Base-by-base conservation (phyloP, 2,888 invertebrate genomes). In the Drosophila robusta region DNA sequence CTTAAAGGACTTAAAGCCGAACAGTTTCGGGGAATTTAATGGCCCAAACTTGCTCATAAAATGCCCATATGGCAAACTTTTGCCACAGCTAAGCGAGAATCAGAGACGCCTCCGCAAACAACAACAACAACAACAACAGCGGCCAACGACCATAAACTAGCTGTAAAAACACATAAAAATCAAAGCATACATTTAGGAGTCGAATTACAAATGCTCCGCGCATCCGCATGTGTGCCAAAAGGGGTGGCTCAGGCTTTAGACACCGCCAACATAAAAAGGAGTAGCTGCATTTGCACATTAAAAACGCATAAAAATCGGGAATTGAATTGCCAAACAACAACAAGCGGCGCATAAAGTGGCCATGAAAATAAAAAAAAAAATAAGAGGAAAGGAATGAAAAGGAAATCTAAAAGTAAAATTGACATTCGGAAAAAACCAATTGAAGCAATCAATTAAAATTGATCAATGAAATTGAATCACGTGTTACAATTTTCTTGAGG, bases 401-500 rank as follows among this genome's bases (percentile, higher is more conserved):
- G 61, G 36, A 52, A 58, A 60, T 63, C 51, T 47, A 42, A 61
- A 60, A 67, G 60, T 64, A 44, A 50, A 70, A 63, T 61, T 72
- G 62, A 45, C 26, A 24, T 45, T 42, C 42, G 56, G 72, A 45
- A 22, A 51, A 66, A 75, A 60, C 52, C 79, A 58, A 87, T 84
- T 76, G 70, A 73, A 62, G 82, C 89, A 86, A 89, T 89, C 89
- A 85, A 86, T 87, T 89, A 89, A 89, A 86, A 87, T 86, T 71
- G 80, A 70, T 71, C 54, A 75, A 68, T 66, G 77, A 87, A 87
- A 88, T 84, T 84, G 89, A 81, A 89, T 84, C 87, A 87, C 89
- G 81, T 89, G 84, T 78, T 87, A 79, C 80, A 78, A 86, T 80
- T 78, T 70, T 64, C 47, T 49, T 52, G 44, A 60, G 38, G 32